Evolutionary conservation across 2,797 vertebrate species (phyloP).

Genomic region (Sebastes elongatus): DNA sequence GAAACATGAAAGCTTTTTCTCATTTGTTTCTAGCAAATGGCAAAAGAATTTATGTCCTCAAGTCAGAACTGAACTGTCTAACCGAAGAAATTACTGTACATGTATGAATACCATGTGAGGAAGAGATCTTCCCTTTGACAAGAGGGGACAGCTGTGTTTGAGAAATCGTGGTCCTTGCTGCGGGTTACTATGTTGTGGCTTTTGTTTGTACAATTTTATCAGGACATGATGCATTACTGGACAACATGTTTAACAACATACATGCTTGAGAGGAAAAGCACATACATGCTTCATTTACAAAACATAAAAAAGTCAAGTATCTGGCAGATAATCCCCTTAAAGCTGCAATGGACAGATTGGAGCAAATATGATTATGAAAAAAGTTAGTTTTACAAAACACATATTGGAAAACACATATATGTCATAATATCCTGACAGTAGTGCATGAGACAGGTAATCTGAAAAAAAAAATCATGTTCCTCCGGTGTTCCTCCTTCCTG

Average conservation of each 20-base stretch:
- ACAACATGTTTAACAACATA: not conserved
- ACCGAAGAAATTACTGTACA: not conserved
- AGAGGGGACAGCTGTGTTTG: not conserved
- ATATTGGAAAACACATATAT: too few species aligned
- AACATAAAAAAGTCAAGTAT: not conserved
- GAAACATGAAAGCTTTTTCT: not conserved
- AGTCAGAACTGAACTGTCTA: constrained; percentile 6
- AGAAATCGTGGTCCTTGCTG: not conserved
- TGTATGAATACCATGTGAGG: not conserved
- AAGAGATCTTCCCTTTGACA: not conserved
- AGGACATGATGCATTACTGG: not conserved
- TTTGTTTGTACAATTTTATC: not conserved
- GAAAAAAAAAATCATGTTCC: too few species aligned
- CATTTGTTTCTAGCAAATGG: not conserved
- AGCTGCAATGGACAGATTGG: not conserved
- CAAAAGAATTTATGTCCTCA: not conserved
- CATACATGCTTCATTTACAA: not conserved
- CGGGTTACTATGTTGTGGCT: not conserved
- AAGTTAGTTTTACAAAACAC: too few species aligned
- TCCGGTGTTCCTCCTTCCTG: too few species aligned
- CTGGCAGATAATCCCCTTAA: not conserved
- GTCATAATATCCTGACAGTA: too few species aligned
- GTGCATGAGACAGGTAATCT: too few species aligned
- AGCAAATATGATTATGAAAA: too few species aligned
- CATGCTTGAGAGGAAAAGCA: not conserved